A percentile compares a stretch with the other conserved stretches of the same genome.
Evolutionary conservation across 2,888 invertebrate species (phyloP).

Genomic region (Leuctra nigra): DNA sequence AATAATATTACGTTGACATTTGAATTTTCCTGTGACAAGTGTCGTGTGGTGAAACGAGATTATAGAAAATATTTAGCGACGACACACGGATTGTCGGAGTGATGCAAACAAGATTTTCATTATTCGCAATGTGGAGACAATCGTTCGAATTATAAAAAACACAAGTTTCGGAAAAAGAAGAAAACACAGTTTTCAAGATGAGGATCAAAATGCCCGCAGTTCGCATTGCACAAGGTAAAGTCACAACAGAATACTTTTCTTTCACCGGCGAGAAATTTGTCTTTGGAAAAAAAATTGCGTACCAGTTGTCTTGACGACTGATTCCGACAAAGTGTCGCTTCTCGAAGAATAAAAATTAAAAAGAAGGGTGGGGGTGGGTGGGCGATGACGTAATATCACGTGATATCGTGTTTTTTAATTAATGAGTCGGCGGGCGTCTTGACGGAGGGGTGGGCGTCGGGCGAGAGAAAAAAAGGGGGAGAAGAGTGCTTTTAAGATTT

Average conservation of each 20-base stretch:
- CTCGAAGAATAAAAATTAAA: conserved; percentile 26
- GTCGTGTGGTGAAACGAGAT: too few species aligned
- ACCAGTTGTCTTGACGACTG: not conserved
- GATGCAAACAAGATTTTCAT: not conserved
- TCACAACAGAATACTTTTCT: too few species aligned
- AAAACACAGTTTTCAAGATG: conserved; percentile 57
- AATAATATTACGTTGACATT: not conserved
- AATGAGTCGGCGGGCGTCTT: conserved; percentile 21
- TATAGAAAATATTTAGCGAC: not conserved
- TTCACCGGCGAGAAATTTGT: too few species aligned
- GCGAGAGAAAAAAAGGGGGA: not conserved
- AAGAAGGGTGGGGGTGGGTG: conserved; percentile 23
- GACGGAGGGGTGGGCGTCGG: conserved; percentile 8
- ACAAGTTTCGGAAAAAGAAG: not conserved
- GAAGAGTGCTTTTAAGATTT: conserved; percentile 12
- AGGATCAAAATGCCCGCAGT: conserved; percentile 97
- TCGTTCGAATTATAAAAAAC: not conserved
- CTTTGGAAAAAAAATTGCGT: conserved; percentile 32
- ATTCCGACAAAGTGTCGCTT: not conserved
- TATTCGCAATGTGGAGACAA: not conserved
- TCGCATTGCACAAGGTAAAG: conserved; percentile 92
- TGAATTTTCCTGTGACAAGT: too few species aligned
- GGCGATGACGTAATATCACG: conserved; percentile 27
- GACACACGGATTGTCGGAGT: not conserved
- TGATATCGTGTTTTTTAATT: conserved; percentile 27